phyloP scores from a whole-genome alignment of 2,888 invertebrate species.

The Phania funesta region DNA sequence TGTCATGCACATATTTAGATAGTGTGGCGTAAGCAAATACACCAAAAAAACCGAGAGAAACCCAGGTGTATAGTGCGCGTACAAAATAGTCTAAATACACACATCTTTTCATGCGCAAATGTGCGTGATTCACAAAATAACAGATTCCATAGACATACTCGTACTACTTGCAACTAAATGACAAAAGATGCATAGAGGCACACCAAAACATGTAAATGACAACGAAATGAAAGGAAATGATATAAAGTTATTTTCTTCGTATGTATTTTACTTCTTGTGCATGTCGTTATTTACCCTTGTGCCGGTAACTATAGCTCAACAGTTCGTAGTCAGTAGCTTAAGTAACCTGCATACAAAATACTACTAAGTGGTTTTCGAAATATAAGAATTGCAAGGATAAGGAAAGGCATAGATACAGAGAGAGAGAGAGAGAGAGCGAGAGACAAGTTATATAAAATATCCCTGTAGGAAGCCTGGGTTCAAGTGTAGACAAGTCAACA shows the following conservation, averaged over 20 bases:
- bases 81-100: not conserved
- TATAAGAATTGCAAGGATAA: too few relatives aligned
- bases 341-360: too few relatives aligned
- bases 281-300: conserved; percentile 22
- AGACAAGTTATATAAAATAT: too few relatives aligned
- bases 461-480: too few relatives aligned
- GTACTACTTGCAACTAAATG: conserved; percentile 22
- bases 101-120: not conserved
- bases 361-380: too few relatives aligned
- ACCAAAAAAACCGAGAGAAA: conserved; percentile 1
- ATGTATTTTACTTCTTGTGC: not conserved
- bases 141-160: too few relatives aligned
- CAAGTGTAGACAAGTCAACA: too few relatives aligned
- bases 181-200: conserved; percentile 7
- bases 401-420: not conserved
- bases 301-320: conserved; percentile 24
- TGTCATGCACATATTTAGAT: not conserved
- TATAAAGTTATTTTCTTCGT: not conserved
- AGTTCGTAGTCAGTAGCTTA: conserved; percentile 1
- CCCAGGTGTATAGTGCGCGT: not conserved
- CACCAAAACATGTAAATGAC: conserved; percentile 18
- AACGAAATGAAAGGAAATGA: conserved; percentile 40
- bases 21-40: conserved; percentile 26
- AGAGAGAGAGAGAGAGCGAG: too few relatives aligned
- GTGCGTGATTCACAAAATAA: too few relatives aligned